Conservation (phyloP, 2,113 vertebrate genomes). For the Zosterops hypoxanthus region DNA sequence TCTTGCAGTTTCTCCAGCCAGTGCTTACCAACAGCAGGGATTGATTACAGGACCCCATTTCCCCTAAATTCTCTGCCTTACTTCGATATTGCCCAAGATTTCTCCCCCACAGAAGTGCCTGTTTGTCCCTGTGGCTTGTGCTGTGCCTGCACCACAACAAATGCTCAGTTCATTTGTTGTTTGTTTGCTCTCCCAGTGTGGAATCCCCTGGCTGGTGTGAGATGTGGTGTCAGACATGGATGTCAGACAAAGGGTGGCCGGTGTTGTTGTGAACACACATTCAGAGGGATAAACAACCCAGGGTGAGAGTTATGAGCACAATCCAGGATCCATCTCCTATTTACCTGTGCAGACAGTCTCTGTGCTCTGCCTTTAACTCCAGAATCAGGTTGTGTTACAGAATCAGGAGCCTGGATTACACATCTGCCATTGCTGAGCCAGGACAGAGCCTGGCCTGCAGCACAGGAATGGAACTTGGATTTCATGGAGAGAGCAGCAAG, state of each 20-base stretch:
- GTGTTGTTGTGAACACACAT: not conserved
- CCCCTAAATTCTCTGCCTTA: not conserved
- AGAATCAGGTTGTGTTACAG: not conserved
- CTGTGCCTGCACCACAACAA: fast-evolving
- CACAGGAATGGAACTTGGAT: not conserved
- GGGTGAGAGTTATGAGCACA: not conserved
- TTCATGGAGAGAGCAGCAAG: not conserved
- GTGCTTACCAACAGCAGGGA: not conserved
- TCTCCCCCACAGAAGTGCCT: not conserved
- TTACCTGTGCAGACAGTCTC: not conserved
- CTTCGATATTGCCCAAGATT: not conserved
- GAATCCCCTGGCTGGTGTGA: not conserved
- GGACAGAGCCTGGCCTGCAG: not conserved
- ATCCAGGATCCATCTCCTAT: not conserved
- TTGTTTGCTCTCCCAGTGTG: not conserved
- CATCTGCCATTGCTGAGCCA: not conserved
- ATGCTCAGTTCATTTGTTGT: too few relatives aligned
- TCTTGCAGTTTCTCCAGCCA: not conserved
- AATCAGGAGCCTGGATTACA: not conserved
- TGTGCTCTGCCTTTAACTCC: not conserved
- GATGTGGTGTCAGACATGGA: not conserved
- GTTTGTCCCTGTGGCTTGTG: not conserved
- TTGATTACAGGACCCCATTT: not conserved
- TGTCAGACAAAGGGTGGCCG: not conserved
- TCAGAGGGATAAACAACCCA: not conserved